Evolutionary conservation across 1,140 invertebrate species (phyloP), one percentile per base, ranked within the genome.

Genomic region (Lasioglossum baleicum): DNA sequence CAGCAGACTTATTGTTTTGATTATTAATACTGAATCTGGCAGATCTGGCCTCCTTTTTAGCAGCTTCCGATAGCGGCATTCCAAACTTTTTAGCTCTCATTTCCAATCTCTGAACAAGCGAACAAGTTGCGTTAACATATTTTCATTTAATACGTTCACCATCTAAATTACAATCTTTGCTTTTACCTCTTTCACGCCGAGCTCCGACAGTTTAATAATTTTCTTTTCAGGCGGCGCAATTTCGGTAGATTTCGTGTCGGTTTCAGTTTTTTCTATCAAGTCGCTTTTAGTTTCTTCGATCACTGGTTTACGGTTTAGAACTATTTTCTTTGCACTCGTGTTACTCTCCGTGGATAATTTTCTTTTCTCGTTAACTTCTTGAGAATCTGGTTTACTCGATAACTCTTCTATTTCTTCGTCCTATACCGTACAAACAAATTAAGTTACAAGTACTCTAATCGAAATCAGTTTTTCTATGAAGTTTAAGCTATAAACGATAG

Each of bases 21-120:
- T 89, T 90, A 80, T 87, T 90, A n/a, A 89, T 68, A 87, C 90
- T 93, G 78, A 96, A 96, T 87, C 96, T 93, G 75, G 95, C 94
- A 79, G 95, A 95, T 85, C 96, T 94, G 3, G 94, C 95, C 89
- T 95, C 94, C 92, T 95, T 97, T 81, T 94, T 94, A 68, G 95
- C 94, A 71, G 93, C 86, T 61, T 95, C 93, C 61, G 94, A 92
- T 7, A 94, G 82, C 7, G 94, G 93, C n/a, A 96, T 89, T 42
- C 96, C 96, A 93, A 97, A 97, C 88, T 96, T 95, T 88, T 96
- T 96, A 4, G 96, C 96, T 85, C 96, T 94, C 94, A 97, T 94
- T 90, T 96, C 96, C 67, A 97, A 87, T 72, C 96, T 94, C 89
- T 94, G 75, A 72, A 89, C 86, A 79, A 88, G 77, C 73, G 80